Conservation (phyloP, 1,140 invertebrate genomes). For the Sweltsa coloradensis region DNA sequence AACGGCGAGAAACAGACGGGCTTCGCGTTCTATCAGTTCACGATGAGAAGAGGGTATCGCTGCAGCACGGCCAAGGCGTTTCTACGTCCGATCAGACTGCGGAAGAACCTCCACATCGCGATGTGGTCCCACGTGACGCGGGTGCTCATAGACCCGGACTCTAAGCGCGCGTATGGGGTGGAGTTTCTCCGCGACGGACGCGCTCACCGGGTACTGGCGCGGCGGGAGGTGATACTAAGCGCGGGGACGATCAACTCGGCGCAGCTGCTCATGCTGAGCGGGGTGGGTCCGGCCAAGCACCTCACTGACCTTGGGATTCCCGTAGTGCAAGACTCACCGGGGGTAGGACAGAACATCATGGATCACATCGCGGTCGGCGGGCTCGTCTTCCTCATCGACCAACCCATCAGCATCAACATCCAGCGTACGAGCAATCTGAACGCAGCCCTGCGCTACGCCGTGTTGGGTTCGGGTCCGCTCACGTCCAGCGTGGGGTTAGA, state of each 20-base stretch:
- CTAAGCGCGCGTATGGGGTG: conserved; percentile 59
- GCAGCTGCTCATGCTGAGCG: conserved; percentile 73
- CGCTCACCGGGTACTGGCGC: conserved; percentile 50
- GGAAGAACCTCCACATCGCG: conserved; percentile 60
- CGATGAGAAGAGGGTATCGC: conserved; percentile 62
- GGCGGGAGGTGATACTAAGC: conserved; percentile 64
- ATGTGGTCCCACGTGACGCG: conserved; percentile 58
- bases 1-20: conserved; percentile 73
- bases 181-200: conserved; percentile 58
- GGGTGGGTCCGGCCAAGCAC: conserved; percentile 70
- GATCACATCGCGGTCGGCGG: conserved; percentile 76
- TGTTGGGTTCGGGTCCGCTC: conserved; percentile 65
- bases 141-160: conserved; percentile 55
- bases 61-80: conserved; percentile 73
- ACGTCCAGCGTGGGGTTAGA: conserved; percentile 73
- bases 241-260: conserved; percentile 71
- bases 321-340: conserved; percentile 54
- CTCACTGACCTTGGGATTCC: conserved; percentile 62
- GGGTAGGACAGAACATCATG: conserved; percentile 52
- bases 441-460: conserved; percentile 58
- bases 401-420: conserved; percentile 66
- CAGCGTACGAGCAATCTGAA: too few species aligned
- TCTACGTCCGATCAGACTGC: conserved; percentile 54
- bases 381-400: conserved; percentile 65
- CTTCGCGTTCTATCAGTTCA: conserved; percentile 68